A percentile compares a stretch with the other conserved stretches of the same genome.
Conservation (phyloP, 1,140 invertebrate species). For the Aphaenogaster floridana region DNA sequence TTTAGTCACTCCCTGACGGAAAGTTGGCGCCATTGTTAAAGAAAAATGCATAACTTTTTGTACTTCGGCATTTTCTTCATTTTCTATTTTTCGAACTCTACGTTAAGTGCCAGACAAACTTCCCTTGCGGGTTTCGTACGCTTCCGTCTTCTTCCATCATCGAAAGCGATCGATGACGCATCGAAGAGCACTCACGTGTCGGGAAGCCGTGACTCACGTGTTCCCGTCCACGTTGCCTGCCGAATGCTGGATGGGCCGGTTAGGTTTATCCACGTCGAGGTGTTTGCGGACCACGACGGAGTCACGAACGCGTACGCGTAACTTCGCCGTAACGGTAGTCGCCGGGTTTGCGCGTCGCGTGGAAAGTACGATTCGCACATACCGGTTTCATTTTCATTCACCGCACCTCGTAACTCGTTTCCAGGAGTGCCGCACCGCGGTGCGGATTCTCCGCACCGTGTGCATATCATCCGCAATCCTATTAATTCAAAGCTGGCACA, state of each 20-base stretch:
- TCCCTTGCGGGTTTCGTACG: background rate
- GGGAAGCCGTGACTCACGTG: constrained; percentile 47
- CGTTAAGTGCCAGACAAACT: too few species aligned
- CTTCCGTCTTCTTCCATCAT: constrained; percentile 5
- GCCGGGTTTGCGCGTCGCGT: constrained; percentile 25
- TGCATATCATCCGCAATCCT: background rate
- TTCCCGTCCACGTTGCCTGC: constrained; percentile 35
- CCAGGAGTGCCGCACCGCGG: background rate
- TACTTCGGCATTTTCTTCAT: background rate
- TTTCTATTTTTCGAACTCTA: background rate
- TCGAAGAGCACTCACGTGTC: constrained; percentile 24
- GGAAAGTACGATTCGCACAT: constrained; percentile 62
- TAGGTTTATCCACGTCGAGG: constrained; percentile 13
- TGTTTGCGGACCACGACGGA: constrained; percentile 38
- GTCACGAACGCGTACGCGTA: constrained; percentile 15
- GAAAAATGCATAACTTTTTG: background rate
- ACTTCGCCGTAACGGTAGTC: constrained; percentile 68
- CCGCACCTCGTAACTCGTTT: constrained; percentile 8
- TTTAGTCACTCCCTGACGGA: background rate
- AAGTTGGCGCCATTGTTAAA: background rate
- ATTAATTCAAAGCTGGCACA: constrained; percentile 2
- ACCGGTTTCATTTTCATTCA: constrained; percentile 70
- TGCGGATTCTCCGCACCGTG: background rate
- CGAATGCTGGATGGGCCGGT: constrained; percentile 61
- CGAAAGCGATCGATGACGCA: constrained; percentile 62